Percentiles rank a stretch among this genome's conserved stretches.
Evolutionary conservation across 2,113 vertebrate genomes (phyloP).

Genomic region (Ariopsis seemanni): DNA sequence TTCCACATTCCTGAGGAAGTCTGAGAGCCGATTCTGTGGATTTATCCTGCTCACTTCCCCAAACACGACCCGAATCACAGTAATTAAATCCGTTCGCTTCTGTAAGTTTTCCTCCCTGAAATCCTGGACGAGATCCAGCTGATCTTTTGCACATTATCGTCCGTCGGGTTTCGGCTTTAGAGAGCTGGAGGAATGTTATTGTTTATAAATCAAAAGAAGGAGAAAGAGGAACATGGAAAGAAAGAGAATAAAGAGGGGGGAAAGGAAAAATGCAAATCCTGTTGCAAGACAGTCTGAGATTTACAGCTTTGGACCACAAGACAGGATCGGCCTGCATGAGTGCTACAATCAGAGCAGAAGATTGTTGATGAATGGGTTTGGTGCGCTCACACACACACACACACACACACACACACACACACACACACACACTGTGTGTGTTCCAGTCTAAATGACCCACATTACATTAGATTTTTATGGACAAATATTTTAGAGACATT

Average conservation of each 20-base stretch:
- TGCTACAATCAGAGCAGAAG: neutral
- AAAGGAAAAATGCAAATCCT: neutral
- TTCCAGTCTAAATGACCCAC: neutral
- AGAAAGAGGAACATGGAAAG: slow-evolving; percentile 20
- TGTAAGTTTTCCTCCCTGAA: slow-evolving; percentile 6
- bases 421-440: neutral
- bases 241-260: neutral
- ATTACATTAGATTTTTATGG: neutral
- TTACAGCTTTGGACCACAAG: neutral
- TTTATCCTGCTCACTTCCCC: neutral
- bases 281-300: neutral
- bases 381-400: neutral
- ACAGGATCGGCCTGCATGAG: neutral
- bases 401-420: neutral
- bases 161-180: slow-evolving; percentile 38
- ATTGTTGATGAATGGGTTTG: neutral
- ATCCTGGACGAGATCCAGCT: slow-evolving; percentile 30
- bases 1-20: slow-evolving; percentile 9
- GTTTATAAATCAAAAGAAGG: slow-evolving; percentile 41
- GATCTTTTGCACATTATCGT: slow-evolving; percentile 36
- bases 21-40: neutral
- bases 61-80: neutral
- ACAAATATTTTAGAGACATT: neutral
- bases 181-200: slow-evolving; percentile 36
- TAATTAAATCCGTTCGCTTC: slow-evolving; percentile 49